Conservation (phyloP, 2,888 invertebrate genomes). For the Drosophila nigricruria region DNA sequence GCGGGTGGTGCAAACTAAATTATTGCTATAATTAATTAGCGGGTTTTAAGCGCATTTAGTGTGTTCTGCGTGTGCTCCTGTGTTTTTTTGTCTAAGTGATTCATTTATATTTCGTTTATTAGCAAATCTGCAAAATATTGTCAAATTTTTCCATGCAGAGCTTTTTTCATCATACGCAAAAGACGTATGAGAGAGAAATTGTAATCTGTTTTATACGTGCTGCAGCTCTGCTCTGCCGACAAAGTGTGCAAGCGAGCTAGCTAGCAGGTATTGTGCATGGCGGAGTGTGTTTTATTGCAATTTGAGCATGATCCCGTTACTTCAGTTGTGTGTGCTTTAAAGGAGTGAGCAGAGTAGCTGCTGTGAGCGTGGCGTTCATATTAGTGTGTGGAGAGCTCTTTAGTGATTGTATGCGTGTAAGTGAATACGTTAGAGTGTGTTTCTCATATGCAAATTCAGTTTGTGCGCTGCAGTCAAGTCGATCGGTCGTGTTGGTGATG, state of each 20-base stretch:
- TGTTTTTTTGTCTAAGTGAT: not conserved
- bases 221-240: not conserved
- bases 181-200: not conserved
- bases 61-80: not conserved
- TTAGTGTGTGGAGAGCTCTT: not conserved
- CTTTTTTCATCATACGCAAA: not conserved
- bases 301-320: not conserved
- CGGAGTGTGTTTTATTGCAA: not conserved
- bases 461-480: not conserved
- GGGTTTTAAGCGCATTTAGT: too few relatives aligned
- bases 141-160: not conserved
- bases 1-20: not conserved
- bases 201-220: not conserved
- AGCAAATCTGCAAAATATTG: not conserved
- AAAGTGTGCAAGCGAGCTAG: not conserved
- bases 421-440: not conserved
- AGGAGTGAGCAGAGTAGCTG: not conserved
- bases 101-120: not conserved
- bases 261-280: not conserved
- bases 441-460: not conserved
- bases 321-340: not conserved
- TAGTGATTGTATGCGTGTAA: not conserved
- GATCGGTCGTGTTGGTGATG: not conserved
- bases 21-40: not conserved
- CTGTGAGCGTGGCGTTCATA: not conserved